Conservation (phyloP, 1,140 invertebrate genomes). For the Danaus melanippus region DNA sequence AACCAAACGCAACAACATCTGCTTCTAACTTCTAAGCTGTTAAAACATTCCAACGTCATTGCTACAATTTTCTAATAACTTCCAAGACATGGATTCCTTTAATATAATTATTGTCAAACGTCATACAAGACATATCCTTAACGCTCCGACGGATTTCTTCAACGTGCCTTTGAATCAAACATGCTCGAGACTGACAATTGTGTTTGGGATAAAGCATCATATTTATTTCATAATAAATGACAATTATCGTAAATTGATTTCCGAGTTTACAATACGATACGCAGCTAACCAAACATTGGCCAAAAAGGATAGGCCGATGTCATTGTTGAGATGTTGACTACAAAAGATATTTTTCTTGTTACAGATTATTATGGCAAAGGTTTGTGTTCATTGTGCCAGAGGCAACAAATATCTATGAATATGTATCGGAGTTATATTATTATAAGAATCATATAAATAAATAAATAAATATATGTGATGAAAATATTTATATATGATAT, state of each 20-base stretch:
- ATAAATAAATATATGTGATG: too few relatives aligned
- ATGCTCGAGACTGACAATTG: conserved; percentile 37
- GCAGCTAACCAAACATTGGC: conserved; percentile 71
- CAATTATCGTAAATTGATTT: conserved; percentile 71
- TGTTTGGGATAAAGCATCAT: conserved; percentile 55
- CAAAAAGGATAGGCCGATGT: conserved; percentile 47
- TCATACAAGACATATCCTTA: conserved; percentile 33
- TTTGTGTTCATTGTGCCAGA: conserved; percentile 34
- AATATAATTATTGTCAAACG: conserved; percentile 65
- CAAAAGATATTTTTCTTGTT: conserved; percentile 31
- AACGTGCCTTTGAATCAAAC: conserved; percentile 38
- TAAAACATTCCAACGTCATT: conserved; percentile 59
- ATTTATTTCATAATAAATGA: conserved; percentile 72
- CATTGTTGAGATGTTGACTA: conserved; percentile 37
- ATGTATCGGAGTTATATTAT: conserved; percentile 5
- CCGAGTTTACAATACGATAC: conserved; percentile 39
- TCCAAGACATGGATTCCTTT: conserved; percentile 40
- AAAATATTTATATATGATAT: too few relatives aligned
- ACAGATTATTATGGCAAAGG: conserved; percentile 29
- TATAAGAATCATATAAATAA: too few relatives aligned
- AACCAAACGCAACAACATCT: conserved; percentile 32
- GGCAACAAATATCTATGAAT: conserved; percentile 52
- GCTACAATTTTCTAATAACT: conserved; percentile 53
- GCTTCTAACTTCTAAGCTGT: conserved; percentile 55
- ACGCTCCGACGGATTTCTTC: conserved; percentile 45